phyloP scores from a whole-genome alignment of 1,140 invertebrate species.

The Cylas formicarius region DNA sequence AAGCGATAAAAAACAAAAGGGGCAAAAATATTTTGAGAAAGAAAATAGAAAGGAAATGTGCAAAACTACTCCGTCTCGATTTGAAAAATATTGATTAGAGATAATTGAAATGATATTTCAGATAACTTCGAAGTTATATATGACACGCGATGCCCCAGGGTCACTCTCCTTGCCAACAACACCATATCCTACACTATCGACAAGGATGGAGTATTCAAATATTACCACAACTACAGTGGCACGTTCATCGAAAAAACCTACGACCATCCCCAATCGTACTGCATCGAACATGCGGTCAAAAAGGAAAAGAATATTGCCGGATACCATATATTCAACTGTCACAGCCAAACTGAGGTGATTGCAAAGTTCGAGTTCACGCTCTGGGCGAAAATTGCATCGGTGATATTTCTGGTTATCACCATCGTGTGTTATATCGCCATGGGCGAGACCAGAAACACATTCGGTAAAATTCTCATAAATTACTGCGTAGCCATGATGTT shows the following conservation, averaged over 20 bases:
- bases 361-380: constrained; percentile 23
- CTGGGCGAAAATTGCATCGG: constrained; percentile 35
- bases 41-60: too few species aligned
- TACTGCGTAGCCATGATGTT: constrained; percentile 34
- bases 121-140: constrained; percentile 9
- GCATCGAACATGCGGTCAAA: constrained; percentile 24
- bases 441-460: constrained; percentile 35
- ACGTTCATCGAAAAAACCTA: constrained; percentile 6
- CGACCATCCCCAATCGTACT: constrained; percentile 18
- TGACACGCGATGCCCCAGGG: constrained; percentile 4
- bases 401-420: constrained; percentile 37
- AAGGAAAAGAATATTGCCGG: constrained; percentile 12
- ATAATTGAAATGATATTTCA: constrained; percentile 8
- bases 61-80: too few species aligned
- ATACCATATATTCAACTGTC: constrained; percentile 20
- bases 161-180: background rate
- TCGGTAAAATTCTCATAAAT: constrained; percentile 40
- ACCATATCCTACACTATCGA: constrained; percentile 14
- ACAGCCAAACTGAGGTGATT: background rate
- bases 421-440: constrained; percentile 38
- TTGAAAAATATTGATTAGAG: too few species aligned
- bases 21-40: too few species aligned
- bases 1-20: too few species aligned
- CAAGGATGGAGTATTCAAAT: constrained; percentile 12
- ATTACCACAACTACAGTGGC: constrained; percentile 7